A percentile compares a stretch with the other conserved stretches of the same genome.
Evolutionary conservation across 2,888 invertebrate species (phyloP).

Genomic region (Hartigia nigra): DNA sequence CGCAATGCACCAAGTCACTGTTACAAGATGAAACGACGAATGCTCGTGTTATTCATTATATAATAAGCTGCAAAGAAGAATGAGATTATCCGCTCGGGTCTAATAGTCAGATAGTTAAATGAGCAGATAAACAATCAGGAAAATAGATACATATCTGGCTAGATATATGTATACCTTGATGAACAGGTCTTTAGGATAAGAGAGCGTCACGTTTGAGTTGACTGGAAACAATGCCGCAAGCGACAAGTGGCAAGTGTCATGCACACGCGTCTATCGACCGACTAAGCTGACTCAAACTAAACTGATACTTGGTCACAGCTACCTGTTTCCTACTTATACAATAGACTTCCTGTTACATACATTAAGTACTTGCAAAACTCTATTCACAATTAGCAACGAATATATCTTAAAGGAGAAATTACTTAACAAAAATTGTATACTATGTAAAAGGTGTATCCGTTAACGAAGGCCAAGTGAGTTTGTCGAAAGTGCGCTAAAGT

Average conservation of each 20-base stretch:
- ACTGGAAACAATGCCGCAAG: not conserved
- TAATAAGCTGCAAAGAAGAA: too few species aligned
- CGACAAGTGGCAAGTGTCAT: not conserved
- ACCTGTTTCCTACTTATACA: not conserved
- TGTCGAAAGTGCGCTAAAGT: not conserved
- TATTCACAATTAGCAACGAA: not conserved
- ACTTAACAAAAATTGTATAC: not conserved
- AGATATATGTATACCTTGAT: not conserved
- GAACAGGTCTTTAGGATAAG: not conserved
- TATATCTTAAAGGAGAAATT: not conserved
- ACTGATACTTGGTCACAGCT: not conserved
- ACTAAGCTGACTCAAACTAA: not conserved
- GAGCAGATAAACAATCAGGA: not conserved
- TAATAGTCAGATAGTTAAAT: too few species aligned
- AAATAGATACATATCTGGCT: not conserved
- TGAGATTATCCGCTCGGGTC: too few species aligned
- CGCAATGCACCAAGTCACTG: too few species aligned
- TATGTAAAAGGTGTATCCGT: not conserved
- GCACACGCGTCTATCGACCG: not conserved
- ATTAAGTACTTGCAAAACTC: not conserved
- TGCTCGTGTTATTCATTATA: too few species aligned
- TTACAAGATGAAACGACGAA: too few species aligned
- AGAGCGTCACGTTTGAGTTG: not conserved
- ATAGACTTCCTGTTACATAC: not conserved
- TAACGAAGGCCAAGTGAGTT: not conserved